Evolutionary conservation across 2,888 invertebrate genomes (phyloP), one percentile per base, ranked within the genome.

Genomic region (Mythimna vitellina): DNA sequence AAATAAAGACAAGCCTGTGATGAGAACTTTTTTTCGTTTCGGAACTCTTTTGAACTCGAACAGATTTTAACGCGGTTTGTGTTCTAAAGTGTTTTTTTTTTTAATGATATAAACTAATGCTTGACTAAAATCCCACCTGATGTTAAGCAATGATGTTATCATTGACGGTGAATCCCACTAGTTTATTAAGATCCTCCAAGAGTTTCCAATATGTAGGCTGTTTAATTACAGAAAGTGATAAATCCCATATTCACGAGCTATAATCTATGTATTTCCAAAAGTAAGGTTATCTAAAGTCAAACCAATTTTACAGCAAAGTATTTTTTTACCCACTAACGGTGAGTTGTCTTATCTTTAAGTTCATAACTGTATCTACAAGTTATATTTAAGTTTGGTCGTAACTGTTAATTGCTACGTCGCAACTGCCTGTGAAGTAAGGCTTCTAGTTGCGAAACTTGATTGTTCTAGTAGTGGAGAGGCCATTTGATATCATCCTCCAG

Each of bases 401-500:
- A 73, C 62, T 70, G 62, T 53, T 73, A 72, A 69, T 75, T 71
- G 25, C 68, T 65, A 14, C 42, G 22, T 57, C 38, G 38, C 57
- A 73, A 69, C 60, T 81, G 60, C 25, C 58, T 58, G 61, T 73
- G 42, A 65, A 75, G 42, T 64, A 65, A 32, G 67, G 64, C 54
- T 71, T 61, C 35, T 58, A 76, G 65, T 68, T 65, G 29, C 58
- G 56, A 56, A 81, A 62, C 73, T 68, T 63, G 53, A 63, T 78
- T 64, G 81, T 65, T 77, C 42, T 66, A 76, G 56, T 32, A 79
- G 22, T 49, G 20, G 14, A 54, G 42, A 58, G n/a, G 42, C 42
- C 46, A 70, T 78, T 78, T 51, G 62, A 76, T 63, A 80, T 62
- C 70, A 71, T 68, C 54, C 25, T 58, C 64, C 60, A 67, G 53